A percentile compares a stretch with the other conserved stretches of the same genome.
These are phyloP conservation scores for Camponotus fellah DNA, from an alignment of 2,888 invertebrate genomes.

Conservation along the genomic window DNA sequence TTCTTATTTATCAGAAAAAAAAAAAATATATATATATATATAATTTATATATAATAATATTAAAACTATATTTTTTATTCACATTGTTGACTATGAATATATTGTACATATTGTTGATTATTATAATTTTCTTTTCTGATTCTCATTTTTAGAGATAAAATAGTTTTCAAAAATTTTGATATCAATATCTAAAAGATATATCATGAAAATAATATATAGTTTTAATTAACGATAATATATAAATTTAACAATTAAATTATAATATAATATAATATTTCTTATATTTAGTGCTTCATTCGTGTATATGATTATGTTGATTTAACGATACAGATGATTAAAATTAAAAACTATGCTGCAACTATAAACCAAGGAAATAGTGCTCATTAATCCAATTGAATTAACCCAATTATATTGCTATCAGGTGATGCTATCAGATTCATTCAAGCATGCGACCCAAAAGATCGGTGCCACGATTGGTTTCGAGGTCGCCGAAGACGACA, in stretches of 20 bases:
- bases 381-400: conserved; percentile 22
- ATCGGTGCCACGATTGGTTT: conserved; percentile 94
- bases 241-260: not conserved
- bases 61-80: not conserved
- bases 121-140: not conserved
- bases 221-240: not conserved
- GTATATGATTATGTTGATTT: not conserved
- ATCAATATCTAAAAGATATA: not conserved
- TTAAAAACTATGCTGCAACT: not conserved
- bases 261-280: not conserved
- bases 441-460: conserved; percentile 94
- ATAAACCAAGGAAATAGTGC: not conserved
- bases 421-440: conserved; percentile 91
- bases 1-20: not conserved
- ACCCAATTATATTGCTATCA: conserved; percentile 69
- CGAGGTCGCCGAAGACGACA: conserved; percentile 91
- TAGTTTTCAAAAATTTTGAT: not conserved
- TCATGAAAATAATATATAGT: not conserved
- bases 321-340: not conserved
- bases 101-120: not conserved
- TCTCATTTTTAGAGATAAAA: not conserved
- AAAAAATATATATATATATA: no score
- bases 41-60: not conserved
- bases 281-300: not conserved
- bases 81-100: not conserved